Evolutionary conservation across 1,140 invertebrate genomes (phyloP), one percentile per base, ranked within the genome.

Genomic region (Eupristina koningsbergeri): DNA sequence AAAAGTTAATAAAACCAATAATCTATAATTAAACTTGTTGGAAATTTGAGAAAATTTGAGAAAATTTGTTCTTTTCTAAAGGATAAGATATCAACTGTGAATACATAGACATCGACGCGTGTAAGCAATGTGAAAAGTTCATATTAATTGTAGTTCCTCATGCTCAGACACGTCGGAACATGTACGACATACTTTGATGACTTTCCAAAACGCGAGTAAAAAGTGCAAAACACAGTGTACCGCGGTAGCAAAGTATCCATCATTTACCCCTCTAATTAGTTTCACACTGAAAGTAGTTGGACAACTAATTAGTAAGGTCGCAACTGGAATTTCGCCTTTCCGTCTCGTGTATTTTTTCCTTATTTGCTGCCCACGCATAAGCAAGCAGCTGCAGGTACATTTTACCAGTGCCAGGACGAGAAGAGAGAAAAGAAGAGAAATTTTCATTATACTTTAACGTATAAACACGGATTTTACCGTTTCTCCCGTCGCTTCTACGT

Each of bases 221-320:
- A 75, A 50, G 15, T 31, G 53, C 17, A 50, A 45, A 75, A 47
- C 73, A 34, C 0, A 29, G 19, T 19, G 36, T 6, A 22, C 50
- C 53, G 39, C 1, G 13, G 29, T 13, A 15, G 9, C 22, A 9
- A 31, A 22, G 47, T 29, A 39, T 82, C 41, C 17, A 29, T 22
- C 53, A 58, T 61, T 50, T 19, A 53, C 39, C 34, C 26, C 50
- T 41, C 34, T 69, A 64, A 74, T 39, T 80, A 81, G 39, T 29
- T 47, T 47, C 7, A 13, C 77, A 73, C 74, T 67, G 34, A 29
- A 53, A 58, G 36, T 71, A 74, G 71, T 84, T 67, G 74, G 71
- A 77, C 67, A 76, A 78, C 64, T 86, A 84, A 84, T 86, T 86
- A 84, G 45, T 22, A 47, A 34, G 75, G 7, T 17, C 0, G 29